Conservation (phyloP, 2,797 vertebrate genomes). For the Cyclopterus lumpus region DNA sequence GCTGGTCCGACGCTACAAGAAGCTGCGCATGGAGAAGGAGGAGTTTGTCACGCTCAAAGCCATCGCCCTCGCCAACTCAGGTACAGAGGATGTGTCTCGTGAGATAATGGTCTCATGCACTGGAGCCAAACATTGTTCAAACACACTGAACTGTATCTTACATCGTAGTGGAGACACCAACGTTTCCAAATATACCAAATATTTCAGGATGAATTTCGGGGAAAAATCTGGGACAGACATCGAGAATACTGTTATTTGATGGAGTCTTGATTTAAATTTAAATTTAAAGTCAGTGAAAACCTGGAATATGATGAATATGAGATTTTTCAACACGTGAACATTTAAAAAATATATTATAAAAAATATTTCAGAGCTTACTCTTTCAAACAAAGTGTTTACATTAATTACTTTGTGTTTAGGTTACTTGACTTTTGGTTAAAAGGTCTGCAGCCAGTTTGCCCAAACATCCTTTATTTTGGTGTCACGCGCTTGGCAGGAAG, state of each 20-base stretch:
- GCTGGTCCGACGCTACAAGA: slow-evolving; percentile 91
- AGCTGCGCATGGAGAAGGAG: slow-evolving; percentile 93
- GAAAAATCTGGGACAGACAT: background rate
- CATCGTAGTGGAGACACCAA: background rate
- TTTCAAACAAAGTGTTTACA: background rate
- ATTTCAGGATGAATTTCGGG: background rate
- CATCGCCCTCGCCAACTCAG: slow-evolving; percentile 93
- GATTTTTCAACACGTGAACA: background rate
- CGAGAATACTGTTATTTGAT: background rate
- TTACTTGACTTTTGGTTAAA: background rate
- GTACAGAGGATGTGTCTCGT: slow-evolving; percentile 66
- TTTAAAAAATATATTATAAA: background rate
- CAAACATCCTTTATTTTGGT: background rate
- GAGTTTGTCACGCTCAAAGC: slow-evolving; percentile 96
- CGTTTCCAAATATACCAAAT: background rate
- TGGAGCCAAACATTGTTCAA: background rate
- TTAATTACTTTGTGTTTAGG: background rate
- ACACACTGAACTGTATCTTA: background rate
- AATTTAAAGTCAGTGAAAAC: background rate
- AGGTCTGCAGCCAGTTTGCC: background rate
- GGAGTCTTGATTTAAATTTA: background rate
- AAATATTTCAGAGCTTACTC: background rate
- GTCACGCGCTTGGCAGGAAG: slow-evolving; percentile 12
- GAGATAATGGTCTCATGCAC: background rate
- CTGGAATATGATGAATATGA: background rate